Percentiles rank a stretch among this genome's conserved stretches.
Evolutionary conservation across 2,888 invertebrate species (phyloP).

Genomic region (Athalia rosae): DNA sequence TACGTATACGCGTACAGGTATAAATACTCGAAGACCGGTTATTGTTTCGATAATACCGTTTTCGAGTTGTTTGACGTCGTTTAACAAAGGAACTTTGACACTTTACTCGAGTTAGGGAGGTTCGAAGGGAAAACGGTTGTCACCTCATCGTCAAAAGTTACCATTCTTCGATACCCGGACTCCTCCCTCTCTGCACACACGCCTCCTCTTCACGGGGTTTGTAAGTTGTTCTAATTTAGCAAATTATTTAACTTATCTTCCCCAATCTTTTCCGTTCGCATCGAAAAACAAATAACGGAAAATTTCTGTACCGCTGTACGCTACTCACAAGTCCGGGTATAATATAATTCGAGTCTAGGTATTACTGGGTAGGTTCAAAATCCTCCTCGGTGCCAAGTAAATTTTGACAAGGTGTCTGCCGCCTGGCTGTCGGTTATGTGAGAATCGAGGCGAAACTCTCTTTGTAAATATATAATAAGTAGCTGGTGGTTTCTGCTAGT

Average conservation of each 20-base stretch:
- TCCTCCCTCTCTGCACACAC: constrained; percentile 12
- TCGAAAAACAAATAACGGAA: too few species aligned
- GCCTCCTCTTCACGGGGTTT: not conserved
- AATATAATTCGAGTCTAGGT: not conserved
- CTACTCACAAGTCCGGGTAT: not conserved
- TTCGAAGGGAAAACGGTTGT: constrained; percentile 14
- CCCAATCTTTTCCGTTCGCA: too few species aligned
- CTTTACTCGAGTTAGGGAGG: not conserved
- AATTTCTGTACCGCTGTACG: too few species aligned
- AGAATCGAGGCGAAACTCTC: too few species aligned
- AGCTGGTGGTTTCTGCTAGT: too few species aligned
- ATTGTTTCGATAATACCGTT: constrained; percentile 43
- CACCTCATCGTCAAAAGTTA: constrained; percentile 27
- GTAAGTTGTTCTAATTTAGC: too few species aligned
- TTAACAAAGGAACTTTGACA: constrained; percentile 39
- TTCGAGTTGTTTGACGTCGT: constrained; percentile 40
- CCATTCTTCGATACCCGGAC: not conserved
- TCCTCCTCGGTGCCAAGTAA: not conserved
- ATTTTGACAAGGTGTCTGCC: constrained; percentile 3
- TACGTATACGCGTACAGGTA: not conserved
- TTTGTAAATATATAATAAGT: too few species aligned
- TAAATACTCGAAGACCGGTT: constrained; percentile 1
- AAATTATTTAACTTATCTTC: too few species aligned
- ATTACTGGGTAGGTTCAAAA: not conserved
- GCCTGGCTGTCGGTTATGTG: not conserved